These are phyloP conservation scores for Triplophysa tibetana DNA, from an alignment of 2,113 vertebrate genomes.

Conservation along the genomic window DNA sequence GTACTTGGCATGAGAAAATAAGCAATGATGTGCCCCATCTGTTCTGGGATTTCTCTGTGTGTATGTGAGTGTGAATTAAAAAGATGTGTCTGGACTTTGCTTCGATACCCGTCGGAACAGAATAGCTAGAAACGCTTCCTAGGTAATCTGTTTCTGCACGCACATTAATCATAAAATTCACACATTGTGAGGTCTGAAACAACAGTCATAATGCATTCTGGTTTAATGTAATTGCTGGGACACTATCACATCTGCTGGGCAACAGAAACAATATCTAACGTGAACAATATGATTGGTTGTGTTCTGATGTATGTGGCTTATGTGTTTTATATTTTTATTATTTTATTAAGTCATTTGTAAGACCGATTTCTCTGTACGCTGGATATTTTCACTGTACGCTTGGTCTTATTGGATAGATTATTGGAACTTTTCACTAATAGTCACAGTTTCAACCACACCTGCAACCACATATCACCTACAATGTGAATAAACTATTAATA, in stretches of 20 bases:
- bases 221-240: not conserved
- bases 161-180: constrained; percentile 8
- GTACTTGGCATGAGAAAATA: not conserved
- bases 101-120: not conserved
- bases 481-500: not conserved
- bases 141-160: not conserved
- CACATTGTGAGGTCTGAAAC: not conserved
- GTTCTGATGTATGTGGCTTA: not conserved
- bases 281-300: no score
- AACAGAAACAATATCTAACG: no score
- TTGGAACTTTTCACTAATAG: not conserved
- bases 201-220: not conserved
- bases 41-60: not conserved
- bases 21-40: not conserved
- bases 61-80: not conserved
- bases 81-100: not conserved
- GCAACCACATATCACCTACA: not conserved
- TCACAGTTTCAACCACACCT: no score
- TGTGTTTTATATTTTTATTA: not conserved
- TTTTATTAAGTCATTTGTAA: not conserved
- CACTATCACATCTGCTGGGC: not conserved
- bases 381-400: no score
- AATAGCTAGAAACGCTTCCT: not conserved
- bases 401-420: not conserved
- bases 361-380: no score